Percentiles rank a stretch among this genome's conserved stretches.
Conservation (phyloP, 2,888 invertebrate species). For the Drosophila tanythrix region DNA sequence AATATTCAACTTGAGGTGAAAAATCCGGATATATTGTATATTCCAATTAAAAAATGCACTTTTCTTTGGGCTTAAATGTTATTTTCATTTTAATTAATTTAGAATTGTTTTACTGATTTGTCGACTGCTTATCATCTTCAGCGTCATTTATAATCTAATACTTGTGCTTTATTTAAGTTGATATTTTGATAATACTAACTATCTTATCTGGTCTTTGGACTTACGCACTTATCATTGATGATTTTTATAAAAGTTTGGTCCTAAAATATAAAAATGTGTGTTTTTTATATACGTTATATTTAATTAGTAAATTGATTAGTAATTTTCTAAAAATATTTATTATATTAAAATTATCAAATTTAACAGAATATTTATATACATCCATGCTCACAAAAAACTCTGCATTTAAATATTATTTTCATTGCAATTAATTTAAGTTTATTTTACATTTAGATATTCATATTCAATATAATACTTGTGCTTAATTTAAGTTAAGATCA, state of each 20-base stretch:
- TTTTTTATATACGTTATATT: neutral
- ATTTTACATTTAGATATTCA: neutral
- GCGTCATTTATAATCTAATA: neutral
- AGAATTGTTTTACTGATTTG: neutral
- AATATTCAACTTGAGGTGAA: too few species aligned
- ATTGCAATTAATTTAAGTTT: neutral
- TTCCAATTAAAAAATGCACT: neutral
- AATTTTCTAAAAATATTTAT: neutral
- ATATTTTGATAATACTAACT: neutral
- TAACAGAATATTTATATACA: too few species aligned
- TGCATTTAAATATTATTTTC: neutral
- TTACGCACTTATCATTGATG: neutral
- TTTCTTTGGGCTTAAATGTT: neutral
- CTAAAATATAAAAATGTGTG: neutral
- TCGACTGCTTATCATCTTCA: neutral
- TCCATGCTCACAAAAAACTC: neutral
- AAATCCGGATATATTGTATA: neutral
- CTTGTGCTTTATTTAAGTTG: neutral
- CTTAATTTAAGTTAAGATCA: constrained; percentile 8
- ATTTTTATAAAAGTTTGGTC: too few species aligned
- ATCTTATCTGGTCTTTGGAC: neutral
- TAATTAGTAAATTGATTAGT: neutral
- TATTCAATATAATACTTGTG: neutral
- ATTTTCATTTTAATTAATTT: neutral
- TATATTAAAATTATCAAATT: neutral